Conservation (phyloP, 2,888 invertebrate species). For the Chaitophorus viminalis region DNA sequence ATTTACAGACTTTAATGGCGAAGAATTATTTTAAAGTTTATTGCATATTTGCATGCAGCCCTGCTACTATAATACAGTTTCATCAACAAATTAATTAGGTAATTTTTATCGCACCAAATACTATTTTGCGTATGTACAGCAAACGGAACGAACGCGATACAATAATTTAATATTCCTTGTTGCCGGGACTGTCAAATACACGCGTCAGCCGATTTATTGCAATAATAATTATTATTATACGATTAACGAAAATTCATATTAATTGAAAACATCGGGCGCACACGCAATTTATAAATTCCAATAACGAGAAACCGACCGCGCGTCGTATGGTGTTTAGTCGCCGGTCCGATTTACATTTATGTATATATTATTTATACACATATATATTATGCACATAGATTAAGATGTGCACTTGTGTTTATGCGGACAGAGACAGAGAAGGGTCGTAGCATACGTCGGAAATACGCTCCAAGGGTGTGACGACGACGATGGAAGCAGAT, state of each 20-base stretch:
- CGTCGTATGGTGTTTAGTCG: neutral
- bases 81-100: no score
- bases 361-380: no score
- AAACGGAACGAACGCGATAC: neutral
- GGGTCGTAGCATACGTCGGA: neutral
- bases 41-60: no score
- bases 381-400: neutral
- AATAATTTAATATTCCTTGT: constrained; percentile 8
- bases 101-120: no score
- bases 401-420: neutral
- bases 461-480: no score
- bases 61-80: no score
- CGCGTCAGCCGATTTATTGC: neutral
- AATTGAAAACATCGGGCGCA: constrained; percentile 15
- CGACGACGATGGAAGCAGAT: neutral
- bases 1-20: no score
- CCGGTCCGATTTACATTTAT: neutral
- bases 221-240: constrained; percentile 25
- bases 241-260: constrained; percentile 22
- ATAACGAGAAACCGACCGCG: neutral
- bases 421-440: neutral
- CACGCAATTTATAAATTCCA: neutral
- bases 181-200: constrained; percentile 21
- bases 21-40: no score
- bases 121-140: neutral